Evolutionary conservation across 2,113 vertebrate species (phyloP).

Genomic region (Tupaia chinensis): DNA sequence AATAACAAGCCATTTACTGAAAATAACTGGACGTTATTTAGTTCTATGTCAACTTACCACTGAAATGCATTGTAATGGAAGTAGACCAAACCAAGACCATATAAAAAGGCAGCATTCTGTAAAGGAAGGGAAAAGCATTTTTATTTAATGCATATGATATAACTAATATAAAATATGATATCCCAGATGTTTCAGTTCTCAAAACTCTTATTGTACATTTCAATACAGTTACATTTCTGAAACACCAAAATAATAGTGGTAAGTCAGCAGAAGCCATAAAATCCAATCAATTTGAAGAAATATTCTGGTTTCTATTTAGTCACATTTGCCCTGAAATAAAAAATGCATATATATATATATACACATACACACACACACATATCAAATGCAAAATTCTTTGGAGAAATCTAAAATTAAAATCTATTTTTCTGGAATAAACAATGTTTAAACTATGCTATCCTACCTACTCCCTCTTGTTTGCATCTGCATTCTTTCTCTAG

Average conservation of each 20-base stretch:
- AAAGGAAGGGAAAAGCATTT: conserved; percentile 81
- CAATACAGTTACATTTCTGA: conserved; percentile 56
- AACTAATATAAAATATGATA: conserved; percentile 42
- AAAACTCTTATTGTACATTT: conserved; percentile 29
- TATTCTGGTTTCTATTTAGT: conserved; percentile 50
- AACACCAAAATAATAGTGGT: conserved; percentile 51
- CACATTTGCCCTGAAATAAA: conserved; percentile 40
- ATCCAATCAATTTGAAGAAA: conserved; percentile 38
- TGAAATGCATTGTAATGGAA: conserved; percentile 99
- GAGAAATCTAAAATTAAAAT: conserved; percentile 35
- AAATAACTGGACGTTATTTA: conserved; percentile 12
- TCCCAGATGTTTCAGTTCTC: conserved; percentile 1
- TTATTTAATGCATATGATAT: background rate
- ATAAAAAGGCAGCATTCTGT: conserved; percentile 99
- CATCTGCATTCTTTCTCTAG: conserved; percentile 26
- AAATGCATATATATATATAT: background rate
- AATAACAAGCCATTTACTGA: conserved; percentile 20
- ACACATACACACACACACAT: no score
- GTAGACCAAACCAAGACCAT: conserved; percentile 99
- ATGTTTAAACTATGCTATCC: conserved; percentile 2
- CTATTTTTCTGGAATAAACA: conserved; percentile 44
- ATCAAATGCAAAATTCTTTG: background rate
- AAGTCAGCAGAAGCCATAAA: conserved; percentile 18
- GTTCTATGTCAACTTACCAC: conserved; percentile 92
- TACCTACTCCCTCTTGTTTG: background rate